These are phyloP conservation scores for Euleptes europaea DNA, from an alignment of 2,113 vertebrate species.

Conservation along the genomic window DNA sequence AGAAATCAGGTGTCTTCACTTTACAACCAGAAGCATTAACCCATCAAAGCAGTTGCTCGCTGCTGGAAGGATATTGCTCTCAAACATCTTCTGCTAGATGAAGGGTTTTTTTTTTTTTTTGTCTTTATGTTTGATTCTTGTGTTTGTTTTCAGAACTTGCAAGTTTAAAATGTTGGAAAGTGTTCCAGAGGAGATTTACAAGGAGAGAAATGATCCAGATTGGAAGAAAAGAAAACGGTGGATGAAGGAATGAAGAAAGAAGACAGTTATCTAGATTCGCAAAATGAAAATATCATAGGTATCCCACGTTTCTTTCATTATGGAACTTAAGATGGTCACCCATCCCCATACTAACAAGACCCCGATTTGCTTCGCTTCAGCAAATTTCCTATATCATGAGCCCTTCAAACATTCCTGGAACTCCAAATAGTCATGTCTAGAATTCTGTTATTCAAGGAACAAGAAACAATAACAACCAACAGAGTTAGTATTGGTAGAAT, in stretches of 20 bases:
- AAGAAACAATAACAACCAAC: background rate
- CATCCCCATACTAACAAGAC: no score
- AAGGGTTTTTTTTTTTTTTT: background rate
- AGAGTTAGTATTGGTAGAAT: background rate
- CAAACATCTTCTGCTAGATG: slow-evolving; percentile 54
- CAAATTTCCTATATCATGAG: no score
- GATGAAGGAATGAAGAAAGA: background rate
- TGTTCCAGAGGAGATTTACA: slow-evolving; percentile 14
- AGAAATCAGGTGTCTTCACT: slow-evolving; percentile 76
- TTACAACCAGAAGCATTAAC: slow-evolving; percentile 73
- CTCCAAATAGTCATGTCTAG: background rate
- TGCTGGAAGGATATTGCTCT: slow-evolving; percentile 61
- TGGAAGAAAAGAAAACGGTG: slow-evolving; percentile 3
- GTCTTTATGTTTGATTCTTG: slow-evolving; percentile 44
- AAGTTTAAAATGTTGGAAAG: slow-evolving; percentile 37
- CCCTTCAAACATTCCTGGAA: no score
- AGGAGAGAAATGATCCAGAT: background rate
- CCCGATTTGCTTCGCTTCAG: no score
- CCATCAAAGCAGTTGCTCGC: slow-evolving; percentile 55
- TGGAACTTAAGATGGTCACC: no score
- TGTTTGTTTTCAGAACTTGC: slow-evolving; percentile 22
- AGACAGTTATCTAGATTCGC: slow-evolving; percentile 19
- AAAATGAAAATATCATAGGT: no score
- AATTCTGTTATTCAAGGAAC: background rate
- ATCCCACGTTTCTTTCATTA: no score